Conservation (phyloP, 2,113 vertebrate species). For the Xyrauchen texanus region DNA sequence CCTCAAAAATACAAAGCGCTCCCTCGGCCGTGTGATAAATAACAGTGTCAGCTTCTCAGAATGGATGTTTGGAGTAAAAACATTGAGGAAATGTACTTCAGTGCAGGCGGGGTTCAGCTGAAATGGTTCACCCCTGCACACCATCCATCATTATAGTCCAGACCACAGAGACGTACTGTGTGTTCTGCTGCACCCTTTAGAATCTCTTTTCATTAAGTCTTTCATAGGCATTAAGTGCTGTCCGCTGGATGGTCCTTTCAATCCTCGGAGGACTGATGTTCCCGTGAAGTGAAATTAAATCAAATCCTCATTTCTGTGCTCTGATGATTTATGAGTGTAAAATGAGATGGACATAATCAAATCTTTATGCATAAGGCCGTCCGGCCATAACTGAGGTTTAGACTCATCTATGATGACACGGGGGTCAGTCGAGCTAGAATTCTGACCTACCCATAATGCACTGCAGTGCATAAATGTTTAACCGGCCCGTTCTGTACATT, state of each 20-base stretch:
- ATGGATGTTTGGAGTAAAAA: slow-evolving; percentile 59
- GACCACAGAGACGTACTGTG: slow-evolving; percentile 6
- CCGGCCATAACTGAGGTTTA: slow-evolving; percentile 13
- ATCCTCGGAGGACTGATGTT: slow-evolving; percentile 26
- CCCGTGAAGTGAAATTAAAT: slow-evolving; percentile 45
- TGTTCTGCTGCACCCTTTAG: slow-evolving; percentile 18
- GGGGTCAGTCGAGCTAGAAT: slow-evolving; percentile 14
- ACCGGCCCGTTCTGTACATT: too few species aligned
- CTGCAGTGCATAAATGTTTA: not conserved
- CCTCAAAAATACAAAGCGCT: slow-evolving; percentile 12
- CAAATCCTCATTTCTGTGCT: slow-evolving; percentile 35
- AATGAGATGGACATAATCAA: slow-evolving; percentile 41
- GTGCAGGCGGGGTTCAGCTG: slow-evolving; percentile 56
- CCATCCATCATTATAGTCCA: slow-evolving; percentile 56
- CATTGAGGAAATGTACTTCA: slow-evolving; percentile 60
- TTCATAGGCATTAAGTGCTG: slow-evolving; percentile 43
- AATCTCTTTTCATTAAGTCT: slow-evolving; percentile 47
- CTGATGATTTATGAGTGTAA: slow-evolving; percentile 44
- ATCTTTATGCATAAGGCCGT: slow-evolving; percentile 23
- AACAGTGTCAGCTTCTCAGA: slow-evolving; percentile 59
- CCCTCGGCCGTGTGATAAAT: slow-evolving; percentile 54
- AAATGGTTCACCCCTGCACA: slow-evolving; percentile 50
- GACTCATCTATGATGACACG: slow-evolving; percentile 19
- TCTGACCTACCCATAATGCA: not conserved
- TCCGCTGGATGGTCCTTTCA: slow-evolving; percentile 26